A percentile compares a stretch with the other conserved stretches of the same genome.
Conservation (phyloP, 2,888 invertebrate genomes). For the Ichneumon xanthorius region DNA sequence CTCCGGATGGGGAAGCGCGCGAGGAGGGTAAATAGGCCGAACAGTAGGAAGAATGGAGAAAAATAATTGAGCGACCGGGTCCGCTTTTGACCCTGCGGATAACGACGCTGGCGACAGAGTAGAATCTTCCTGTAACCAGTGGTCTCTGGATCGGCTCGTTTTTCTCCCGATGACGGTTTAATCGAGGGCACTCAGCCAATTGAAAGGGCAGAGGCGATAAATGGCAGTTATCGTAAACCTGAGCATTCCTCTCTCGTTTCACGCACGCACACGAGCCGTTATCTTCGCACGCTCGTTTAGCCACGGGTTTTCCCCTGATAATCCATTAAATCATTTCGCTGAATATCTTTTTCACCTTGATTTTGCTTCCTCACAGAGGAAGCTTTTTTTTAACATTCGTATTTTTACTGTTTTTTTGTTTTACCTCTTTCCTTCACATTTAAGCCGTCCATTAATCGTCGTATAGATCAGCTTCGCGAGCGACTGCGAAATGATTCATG, state of each 20-base stretch:
- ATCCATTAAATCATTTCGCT: conserved; percentile 14
- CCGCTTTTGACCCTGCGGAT: background rate
- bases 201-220: conserved; percentile 52
- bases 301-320: conserved; percentile 11
- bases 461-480: background rate
- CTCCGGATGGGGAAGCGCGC: background rate
- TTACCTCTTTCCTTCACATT: background rate
- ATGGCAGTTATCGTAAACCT: conserved; percentile 55
- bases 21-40: no score
- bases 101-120: background rate
- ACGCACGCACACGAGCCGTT: conserved; percentile 34
- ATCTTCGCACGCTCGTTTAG: conserved; percentile 23
- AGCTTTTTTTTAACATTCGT: conserved; percentile 6
- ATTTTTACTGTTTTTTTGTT: background rate
- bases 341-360: background rate
- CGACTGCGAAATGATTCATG: background rate
- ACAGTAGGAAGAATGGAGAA: background rate
- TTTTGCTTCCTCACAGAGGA: no score
- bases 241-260: conserved; percentile 8
- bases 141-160: background rate
- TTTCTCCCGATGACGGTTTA: conserved; percentile 45
- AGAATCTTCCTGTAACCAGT: conserved; percentile 10
- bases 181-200: conserved; percentile 59
- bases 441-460: background rate
- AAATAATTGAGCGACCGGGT: background rate